A percentile compares a stretch with the other conserved stretches of the same genome.
Conservation (phyloP, 2,113 vertebrate species). For the Heptranchias perlo region DNA sequence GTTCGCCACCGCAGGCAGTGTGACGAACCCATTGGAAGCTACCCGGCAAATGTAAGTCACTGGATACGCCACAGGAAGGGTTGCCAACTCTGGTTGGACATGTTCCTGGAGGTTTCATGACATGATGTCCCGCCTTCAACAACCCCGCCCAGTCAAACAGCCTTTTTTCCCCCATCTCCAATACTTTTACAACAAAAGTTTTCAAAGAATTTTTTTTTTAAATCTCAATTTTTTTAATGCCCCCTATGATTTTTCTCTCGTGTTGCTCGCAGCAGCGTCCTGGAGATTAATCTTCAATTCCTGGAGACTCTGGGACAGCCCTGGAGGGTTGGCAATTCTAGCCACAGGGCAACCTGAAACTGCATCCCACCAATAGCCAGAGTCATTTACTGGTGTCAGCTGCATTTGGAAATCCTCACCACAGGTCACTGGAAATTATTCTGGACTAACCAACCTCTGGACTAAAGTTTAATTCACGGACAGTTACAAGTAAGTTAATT, state of each 20-base stretch:
- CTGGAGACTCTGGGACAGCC: neutral
- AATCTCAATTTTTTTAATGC: neutral
- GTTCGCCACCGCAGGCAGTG: neutral
- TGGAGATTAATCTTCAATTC: neutral
- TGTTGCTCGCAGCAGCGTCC: neutral
- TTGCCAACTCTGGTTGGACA: neutral
- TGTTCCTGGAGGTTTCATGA: neutral
- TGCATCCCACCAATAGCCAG: neutral
- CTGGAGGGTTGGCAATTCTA: neutral
- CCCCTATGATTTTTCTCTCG: neutral
- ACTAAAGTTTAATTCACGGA: neutral
- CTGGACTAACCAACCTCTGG: too few relatives aligned
- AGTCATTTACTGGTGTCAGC: neutral
- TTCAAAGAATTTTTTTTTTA: neutral
- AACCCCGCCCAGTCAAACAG: neutral
- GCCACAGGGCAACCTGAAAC: neutral
- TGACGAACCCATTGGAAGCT: neutral
- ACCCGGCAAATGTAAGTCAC: neutral
- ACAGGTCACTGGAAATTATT: neutral
- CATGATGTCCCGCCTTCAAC: neutral
- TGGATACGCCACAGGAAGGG: neutral
- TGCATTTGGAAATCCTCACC: neutral
- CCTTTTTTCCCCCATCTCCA: neutral
- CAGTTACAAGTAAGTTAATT: slow-evolving; percentile 13
- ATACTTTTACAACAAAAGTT: neutral